Evolutionary conservation across 2,888 invertebrate genomes (phyloP), one percentile per base, ranked within the genome.

Genomic region (Cataglyphis rosenhaueri): DNA sequence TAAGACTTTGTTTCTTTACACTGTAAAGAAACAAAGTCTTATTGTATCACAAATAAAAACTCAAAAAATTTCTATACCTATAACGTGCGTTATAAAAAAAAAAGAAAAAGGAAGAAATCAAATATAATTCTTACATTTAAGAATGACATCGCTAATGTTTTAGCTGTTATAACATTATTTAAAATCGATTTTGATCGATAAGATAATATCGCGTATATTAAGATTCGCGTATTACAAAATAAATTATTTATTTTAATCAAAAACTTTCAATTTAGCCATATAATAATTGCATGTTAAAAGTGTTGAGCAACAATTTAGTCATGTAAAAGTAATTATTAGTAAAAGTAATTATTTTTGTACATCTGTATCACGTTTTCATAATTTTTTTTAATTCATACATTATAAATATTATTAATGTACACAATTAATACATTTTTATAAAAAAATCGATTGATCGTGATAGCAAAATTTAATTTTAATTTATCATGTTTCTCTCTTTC

Each of bases 281-380:
- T 74, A 64, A 18, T 32, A 65, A 25, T 15, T 65, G 4, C 18
- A 65, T 38, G 12, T 38, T 52, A 55, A 52, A 55, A 32, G 29
- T 29, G 29, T 76, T 76, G 55, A 66, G 66, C 52, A 76, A 66
- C 8, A 10, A 25, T 55, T 74, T 48, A 48, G 8, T 25, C 21
- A 38, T 8, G 1, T 66, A 76, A 38, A 25, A 25, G 25, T 25
- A 25, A 25, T 25, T 25, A 38, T 48, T 74, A 15, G 59, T 21
- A 75, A 52, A 75, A 55, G 25, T 3, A 8, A 48, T 75, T 75
- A 3, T 48, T 52, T 52, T 52, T 48, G 6, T 18, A 52, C n/a
- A n/a, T 0, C 1, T 74, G 8, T 32, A 15, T 64, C 15, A 44
- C 48, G 10, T 44, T 4, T 21, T 44, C 3, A 3, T 29, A 74